Evolutionary conservation across 2,113 vertebrate species (phyloP), one percentile per base, ranked within the genome.

Genomic region (Ailuropoda melanoleuca): DNA sequence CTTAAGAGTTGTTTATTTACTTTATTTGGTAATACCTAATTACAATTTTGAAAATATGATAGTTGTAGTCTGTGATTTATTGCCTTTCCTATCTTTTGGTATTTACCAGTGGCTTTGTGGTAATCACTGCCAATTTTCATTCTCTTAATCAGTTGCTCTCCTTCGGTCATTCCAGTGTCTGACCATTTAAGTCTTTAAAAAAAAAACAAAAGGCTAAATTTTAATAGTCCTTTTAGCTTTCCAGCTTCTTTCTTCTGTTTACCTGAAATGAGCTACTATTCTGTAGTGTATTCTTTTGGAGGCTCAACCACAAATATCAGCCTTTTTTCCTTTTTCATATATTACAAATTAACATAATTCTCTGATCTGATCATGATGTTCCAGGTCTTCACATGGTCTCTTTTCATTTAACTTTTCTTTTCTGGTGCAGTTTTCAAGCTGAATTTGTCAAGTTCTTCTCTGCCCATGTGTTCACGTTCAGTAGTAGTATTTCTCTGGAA

Each of bases 31-130:
- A 96, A 88, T 93, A 97, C 84, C 66, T 96, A 94, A 97, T 98
- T 99, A 97, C 86, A 99, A 74, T 98, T 98, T 98, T 98, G 96
- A 97, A 98, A 98, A 94, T 97, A 93, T 7, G 12, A 4, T 96
- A 34, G 50, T 77, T 96, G 87, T 88, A 66, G 34, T 97, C 97
- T 97, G 92, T 97, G 91, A 92, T 97, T 98, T 96, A 46, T 83
- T 83, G 13, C 77, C 70, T 56, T 89, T 48, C 77, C 95, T 81
- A 13, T 9, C 17, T 92, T 53, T 68, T 88, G 68, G 3, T 82
- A 50, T 90, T 88, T 58, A 82, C n/a, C 29, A 90, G 5, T 90
- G 56, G 87, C 56, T 93, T 88, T 24, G 3, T 91, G 24, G 75
- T 93, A 89, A 43, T 92, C 74, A 58, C 56, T n/a, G 74, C 31